Conservation (phyloP, 2,113 vertebrate species). For the Hydropotes inermis region DNA sequence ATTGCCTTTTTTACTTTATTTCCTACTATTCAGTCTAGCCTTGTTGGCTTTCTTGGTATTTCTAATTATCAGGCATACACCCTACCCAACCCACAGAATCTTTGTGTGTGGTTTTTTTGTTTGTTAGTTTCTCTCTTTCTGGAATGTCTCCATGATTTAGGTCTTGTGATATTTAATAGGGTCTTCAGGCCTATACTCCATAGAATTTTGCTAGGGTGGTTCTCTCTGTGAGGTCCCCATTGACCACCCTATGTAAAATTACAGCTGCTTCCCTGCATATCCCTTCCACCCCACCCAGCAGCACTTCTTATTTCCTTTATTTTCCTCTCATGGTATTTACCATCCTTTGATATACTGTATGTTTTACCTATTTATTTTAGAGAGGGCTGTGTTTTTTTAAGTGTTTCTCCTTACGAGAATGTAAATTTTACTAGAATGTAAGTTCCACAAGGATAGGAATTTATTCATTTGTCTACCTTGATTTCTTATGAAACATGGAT, state of each 20-base stretch:
- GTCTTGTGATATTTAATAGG: background rate
- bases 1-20: background rate
- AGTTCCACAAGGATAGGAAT: background rate
- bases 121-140: background rate
- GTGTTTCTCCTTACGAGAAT: background rate
- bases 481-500: background rate
- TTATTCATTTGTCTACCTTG: conserved; percentile 4
- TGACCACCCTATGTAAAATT: background rate
- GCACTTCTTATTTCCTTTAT: background rate
- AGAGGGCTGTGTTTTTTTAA: background rate
- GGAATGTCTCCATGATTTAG: background rate
- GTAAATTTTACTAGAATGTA: background rate
- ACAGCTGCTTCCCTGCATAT: background rate
- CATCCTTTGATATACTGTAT: background rate
- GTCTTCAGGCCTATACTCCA: background rate
- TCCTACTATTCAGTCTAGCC: background rate
- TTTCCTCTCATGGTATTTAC: background rate
- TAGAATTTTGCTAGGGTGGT: background rate
- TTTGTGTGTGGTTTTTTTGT: background rate
- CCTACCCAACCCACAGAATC: background rate
- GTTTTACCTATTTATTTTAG: background rate
- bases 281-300: background rate
- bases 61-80: background rate
- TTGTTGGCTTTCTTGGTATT: background rate
- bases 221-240: background rate